phyloP scores from a whole-genome alignment of 2,888 invertebrate species.

The Eudasyphora cyanicolor region DNA sequence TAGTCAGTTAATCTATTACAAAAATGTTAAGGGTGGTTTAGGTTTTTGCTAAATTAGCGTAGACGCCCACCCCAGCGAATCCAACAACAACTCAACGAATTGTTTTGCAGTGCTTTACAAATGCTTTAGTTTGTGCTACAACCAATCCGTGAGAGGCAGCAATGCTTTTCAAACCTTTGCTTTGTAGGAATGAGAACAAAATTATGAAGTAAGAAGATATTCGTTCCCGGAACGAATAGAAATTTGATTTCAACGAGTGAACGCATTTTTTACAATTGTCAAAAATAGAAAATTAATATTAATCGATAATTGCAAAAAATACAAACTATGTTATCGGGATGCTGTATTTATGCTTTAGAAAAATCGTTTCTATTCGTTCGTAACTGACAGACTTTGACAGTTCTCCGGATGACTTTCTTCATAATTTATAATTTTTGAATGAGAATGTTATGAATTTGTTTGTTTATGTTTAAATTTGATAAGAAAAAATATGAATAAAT shows the following conservation, averaged over 20 bases:
- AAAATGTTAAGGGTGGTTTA: conserved; percentile 56
- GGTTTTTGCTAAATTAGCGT: conserved; percentile 46
- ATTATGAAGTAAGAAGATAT: conserved; percentile 16
- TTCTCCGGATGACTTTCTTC: too few relatives aligned
- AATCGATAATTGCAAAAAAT: background rate
- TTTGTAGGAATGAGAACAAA: background rate
- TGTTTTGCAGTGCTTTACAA: conserved; percentile 1
- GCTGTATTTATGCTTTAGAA: too few relatives aligned
- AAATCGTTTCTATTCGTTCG: too few relatives aligned
- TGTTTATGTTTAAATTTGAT: too few relatives aligned
- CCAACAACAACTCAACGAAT: too few relatives aligned
- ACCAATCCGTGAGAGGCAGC: background rate
- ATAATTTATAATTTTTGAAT: too few relatives aligned
- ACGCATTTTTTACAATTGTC: background rate
- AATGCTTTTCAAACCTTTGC: conserved; percentile 12
- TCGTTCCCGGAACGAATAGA: background rate
- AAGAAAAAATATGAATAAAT: too few relatives aligned
- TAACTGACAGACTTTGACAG: too few relatives aligned
- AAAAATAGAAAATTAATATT: background rate
- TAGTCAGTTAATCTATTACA: background rate
- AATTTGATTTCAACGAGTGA: too few relatives aligned
- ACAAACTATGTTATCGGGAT: too few relatives aligned
- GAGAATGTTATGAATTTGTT: too few relatives aligned
- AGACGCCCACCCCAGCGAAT: background rate
- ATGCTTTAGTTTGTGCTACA: conserved; percentile 6